Evolutionary conservation across 2,113 vertebrate species (phyloP), one percentile per base, ranked within the genome.

Genomic region (Herpailurus yagouaroundi): DNA sequence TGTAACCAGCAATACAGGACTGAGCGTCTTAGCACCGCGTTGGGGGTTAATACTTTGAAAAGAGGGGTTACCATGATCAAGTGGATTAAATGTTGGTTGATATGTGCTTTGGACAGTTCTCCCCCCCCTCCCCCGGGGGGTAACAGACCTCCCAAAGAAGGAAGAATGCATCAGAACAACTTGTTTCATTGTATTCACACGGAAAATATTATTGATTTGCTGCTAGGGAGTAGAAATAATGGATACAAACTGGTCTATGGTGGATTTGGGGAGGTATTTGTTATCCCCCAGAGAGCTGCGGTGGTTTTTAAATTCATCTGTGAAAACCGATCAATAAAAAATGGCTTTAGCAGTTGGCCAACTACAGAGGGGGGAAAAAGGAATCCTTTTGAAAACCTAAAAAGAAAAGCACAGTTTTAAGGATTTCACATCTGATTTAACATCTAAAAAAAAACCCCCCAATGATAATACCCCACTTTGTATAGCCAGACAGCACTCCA

Each of bases 391-490:
- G 79, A 98, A 98, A 98, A 96, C 57, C 95, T 69, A 73, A 96
- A 94, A 91, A 95, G 82, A 97, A 98, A 98, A 98, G 91, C 93
- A 97, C 36, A 96, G 82, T 98, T 98, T 98, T 98, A 97, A 97
- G 98, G 97, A 99, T 99, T 99, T 99, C 98, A 99, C 98, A 98
- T 99, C 98, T 97, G 98, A 99, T 99, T 99, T 99, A 99, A 99
- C 98, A 98, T 98, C 97, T 94, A 97, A 98, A 98, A 98, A 98
- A 98, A 95, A 79, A 69, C 76, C 98, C 97, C 63, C 23, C 45
- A 93, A 82, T 98, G 98, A 98, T 97, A 98, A 98, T 95, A 94
- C 48, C 92, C 11, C 89, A 96, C 95, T 98, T 97, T 99, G 89
- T 98, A 96, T 31, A 98, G 98, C 73, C 98, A 99, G 96, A 98